Base-by-base conservation (phyloP, 2,113 vertebrate species). In the Dinomys branickii region DNA sequence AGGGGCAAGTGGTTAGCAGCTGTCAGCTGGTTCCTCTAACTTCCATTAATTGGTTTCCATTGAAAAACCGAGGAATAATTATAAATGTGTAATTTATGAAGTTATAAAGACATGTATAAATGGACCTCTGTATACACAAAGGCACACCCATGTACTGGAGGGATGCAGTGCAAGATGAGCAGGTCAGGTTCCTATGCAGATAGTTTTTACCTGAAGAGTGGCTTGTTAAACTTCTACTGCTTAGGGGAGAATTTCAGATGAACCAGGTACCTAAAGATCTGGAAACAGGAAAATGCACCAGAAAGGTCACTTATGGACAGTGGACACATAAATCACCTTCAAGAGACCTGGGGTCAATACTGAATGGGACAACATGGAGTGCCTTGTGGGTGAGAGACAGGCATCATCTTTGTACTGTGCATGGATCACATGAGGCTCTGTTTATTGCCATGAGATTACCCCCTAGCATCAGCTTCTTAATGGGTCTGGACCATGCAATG, bases 351-450 rank as follows among this genome's bases (percentile, higher is more conserved):
- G 77, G 56, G 56, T 90, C 71, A 44, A 71, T 92, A 85, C 28
- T 0, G 0, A 71, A 71, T 12, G 1, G 50, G 85, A 89, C 90
- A 85, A 90, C 63, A 81, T 65, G 35, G 9, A 28, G 6, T 30
- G 28, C 61, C 85, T 85, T 83, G 80, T 97, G 91, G 93, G 88
- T 96, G 90, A 96, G 28, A 90, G 69, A 96, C 6, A 88, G 10
- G 47, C 44, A n/a, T 88, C 50, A 58, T 94, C 75, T 87, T 92
- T 67, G 88, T 88, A 56, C 41, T 63, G 82, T 88, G 90, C 87
- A 38, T 26, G 77, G 82, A 78, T 94, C 94, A 69, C 85, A 71
- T 90, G 97, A 96, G 94, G 87, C 78, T 94, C 88, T 88, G 97
- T 95, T 95, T 92, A 77, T 33, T 54, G 38, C 85, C 91, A 16